A percentile compares a stretch with the other conserved stretches of the same genome.
These are phyloP conservation scores for Andrena hattorfiana DNA, from an alignment of 2,888 invertebrate genomes.

Conservation along the genomic window DNA sequence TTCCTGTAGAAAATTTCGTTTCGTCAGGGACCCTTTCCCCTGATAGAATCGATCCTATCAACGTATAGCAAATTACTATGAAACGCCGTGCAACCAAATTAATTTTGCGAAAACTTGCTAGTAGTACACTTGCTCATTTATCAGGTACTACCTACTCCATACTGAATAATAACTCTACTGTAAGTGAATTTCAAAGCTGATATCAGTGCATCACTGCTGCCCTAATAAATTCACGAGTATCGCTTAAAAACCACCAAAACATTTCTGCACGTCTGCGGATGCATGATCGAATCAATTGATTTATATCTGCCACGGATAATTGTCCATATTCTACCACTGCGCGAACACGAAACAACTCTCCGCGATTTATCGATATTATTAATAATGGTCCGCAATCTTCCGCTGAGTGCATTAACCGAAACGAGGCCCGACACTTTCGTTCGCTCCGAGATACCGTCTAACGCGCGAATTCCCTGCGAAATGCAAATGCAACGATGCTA, in stretches of 20 bases:
- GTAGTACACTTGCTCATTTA: too few relatives aligned
- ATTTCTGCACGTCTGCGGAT: too few relatives aligned
- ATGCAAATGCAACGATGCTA: constrained; percentile 27
- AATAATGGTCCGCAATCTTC: background rate
- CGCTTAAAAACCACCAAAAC: too few relatives aligned
- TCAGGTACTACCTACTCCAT: too few relatives aligned
- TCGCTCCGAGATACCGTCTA: background rate
- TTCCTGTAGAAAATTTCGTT: constrained; percentile 21
- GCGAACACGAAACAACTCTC: too few relatives aligned
- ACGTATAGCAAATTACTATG: background rate
- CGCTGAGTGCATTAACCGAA: background rate
- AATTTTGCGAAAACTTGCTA: background rate
- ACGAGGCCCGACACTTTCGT: constrained; percentile 24
- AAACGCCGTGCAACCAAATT: background rate
- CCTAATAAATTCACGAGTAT: too few relatives aligned
- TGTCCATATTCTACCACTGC: background rate
- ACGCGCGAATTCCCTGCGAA: background rate
- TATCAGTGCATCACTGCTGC: too few relatives aligned
- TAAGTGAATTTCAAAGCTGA: too few relatives aligned
- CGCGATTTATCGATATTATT: constrained; percentile 20
- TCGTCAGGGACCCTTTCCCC: background rate
- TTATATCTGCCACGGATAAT: background rate
- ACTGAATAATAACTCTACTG: too few relatives aligned
- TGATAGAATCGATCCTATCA: background rate
- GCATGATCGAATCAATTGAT: background rate